Conservation (phyloP, 2,797 vertebrate genomes). For the Phrynocephalus forsythii region DNA sequence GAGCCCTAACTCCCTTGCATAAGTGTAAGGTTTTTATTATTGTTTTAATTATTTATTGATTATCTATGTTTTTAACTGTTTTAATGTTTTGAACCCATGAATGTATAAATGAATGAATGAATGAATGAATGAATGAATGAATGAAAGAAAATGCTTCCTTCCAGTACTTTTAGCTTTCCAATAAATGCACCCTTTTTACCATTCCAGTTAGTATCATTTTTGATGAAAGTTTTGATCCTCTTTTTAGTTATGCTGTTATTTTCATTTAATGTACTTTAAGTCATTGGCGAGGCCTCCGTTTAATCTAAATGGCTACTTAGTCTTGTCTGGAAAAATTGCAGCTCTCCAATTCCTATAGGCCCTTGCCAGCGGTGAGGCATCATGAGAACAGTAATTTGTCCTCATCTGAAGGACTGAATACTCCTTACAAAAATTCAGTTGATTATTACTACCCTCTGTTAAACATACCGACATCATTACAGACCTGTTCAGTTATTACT, state of each 20-base stretch:
- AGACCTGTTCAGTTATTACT: no score
- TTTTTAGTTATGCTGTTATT: not conserved
- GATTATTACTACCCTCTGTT: not conserved
- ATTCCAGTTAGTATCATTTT: constrained; percentile 15
- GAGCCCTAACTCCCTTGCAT: constrained; percentile 44
- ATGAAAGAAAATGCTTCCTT: not conserved
- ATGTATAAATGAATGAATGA: no score
- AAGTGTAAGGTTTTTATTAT: not conserved
- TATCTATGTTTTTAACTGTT: no score
- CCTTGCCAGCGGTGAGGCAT: not conserved
- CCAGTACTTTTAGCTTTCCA: constrained; percentile 7
- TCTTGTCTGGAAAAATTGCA: not conserved
- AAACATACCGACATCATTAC: no score
- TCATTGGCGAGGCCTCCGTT: not conserved
- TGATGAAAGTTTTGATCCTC: not conserved
- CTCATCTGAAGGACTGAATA: not conserved
- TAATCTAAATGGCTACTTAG: not conserved
- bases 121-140: no score
- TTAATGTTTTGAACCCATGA: no score
- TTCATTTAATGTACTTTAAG: constrained; percentile 5
- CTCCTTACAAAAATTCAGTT: not conserved
- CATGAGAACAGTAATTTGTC: not conserved
- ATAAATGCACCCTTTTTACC: not conserved
- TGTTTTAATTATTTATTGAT: no score
- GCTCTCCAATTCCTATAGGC: not conserved